Base-by-base conservation (phyloP, 2,113 vertebrate genomes). In the Microtus richardsoni region DNA sequence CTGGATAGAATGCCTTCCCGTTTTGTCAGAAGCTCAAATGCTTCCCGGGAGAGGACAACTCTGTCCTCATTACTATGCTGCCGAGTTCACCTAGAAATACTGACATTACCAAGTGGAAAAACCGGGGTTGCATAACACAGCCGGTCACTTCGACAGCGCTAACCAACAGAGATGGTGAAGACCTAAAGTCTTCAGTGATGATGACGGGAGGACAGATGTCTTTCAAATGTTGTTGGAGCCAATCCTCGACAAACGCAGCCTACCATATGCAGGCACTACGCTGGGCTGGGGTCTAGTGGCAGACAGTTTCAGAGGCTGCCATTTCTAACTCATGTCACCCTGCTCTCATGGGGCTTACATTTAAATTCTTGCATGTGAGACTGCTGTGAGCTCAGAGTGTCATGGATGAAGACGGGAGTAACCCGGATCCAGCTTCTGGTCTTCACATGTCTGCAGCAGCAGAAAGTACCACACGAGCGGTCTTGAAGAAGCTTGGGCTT, bases 51-150 rank as follows among this genome's bases (percentile, higher is more conserved):
- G 74, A 66, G 26, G 60, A 92, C 78, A 64, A 70, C 17, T 86
- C 44, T n/a, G 82, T 86, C 47, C 68, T 93, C 58, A 17, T 86
- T 82, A 79, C 68, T 60, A 68, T 84, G 91, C 82, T 71, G 89
- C 88, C 80, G 84, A 89, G 84, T 47, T 33, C 54, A 89, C 62
- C 78, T 80, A 96, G 16, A 94, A 96, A 92, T 66, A 95, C 39
- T 82, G 91, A 92, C 41, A 96, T 97, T 95, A 80, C 85, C 82
- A 78, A 91, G 88, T 96, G 94, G 88, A 95, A 95, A 91, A 95
- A 94, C 78, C 79, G 91, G 33, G 73, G 70, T 83, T 89, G 70
- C 70, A 89, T 92, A 94, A 95, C 87, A 84, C 95, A 97, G 96
- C 95, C 95, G 96, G 95, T 88, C 92, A 95, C 0, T 58, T 79